Base-by-base conservation (phyloP, 1,140 invertebrate species). In the Caenorhabditis elegans region DNA sequence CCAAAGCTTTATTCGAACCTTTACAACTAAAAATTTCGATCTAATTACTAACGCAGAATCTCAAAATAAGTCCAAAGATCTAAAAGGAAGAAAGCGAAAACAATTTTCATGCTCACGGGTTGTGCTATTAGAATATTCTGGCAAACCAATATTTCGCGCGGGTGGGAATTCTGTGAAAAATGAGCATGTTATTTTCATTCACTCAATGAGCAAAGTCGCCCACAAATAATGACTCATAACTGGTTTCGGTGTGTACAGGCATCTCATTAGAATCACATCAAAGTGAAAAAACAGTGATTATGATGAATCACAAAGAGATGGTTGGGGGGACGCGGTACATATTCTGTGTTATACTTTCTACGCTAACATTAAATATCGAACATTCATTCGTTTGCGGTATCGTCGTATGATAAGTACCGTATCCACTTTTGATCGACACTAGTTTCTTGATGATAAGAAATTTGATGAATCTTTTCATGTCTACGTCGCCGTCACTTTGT, bases 311-410 rank as follows among this genome's bases (percentile, higher is more conserved):
- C 13, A 70, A 70, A 70, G 31, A n/a, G 6, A 43, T 43, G 31
- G n/a, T 34, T 34, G 17, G 28, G 10, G 13, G 4, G n/a, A 22
- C 55, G n/a, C 60, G 60, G 60, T 34, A 34, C 28, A 34, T 34
- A n/a, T 34, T 43, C 19, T 70, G 60, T 70, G 60, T 70, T 70
- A 36, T 70, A 70, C 60, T 39, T 70, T 70, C 24, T 55, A 55
- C 51, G 26, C 26, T 55, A 26, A 70, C 60, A 70, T 70, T 70
- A 70, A 70, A 70, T 70, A 70, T 70, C 34, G 60, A 70, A 70
- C 34, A 53, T n/a, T 10, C n/a, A n/a, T 53, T 53, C 49, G n/a
- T 3, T 53, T 31, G n/a, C 60, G 60, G 34, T 43, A 34, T 70
- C 4, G 26, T 70, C 22, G 60, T 70, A 70, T 43, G 60, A 70